Conservation (phyloP, 2,113 vertebrate genomes). For the Meriones unguiculatus region DNA sequence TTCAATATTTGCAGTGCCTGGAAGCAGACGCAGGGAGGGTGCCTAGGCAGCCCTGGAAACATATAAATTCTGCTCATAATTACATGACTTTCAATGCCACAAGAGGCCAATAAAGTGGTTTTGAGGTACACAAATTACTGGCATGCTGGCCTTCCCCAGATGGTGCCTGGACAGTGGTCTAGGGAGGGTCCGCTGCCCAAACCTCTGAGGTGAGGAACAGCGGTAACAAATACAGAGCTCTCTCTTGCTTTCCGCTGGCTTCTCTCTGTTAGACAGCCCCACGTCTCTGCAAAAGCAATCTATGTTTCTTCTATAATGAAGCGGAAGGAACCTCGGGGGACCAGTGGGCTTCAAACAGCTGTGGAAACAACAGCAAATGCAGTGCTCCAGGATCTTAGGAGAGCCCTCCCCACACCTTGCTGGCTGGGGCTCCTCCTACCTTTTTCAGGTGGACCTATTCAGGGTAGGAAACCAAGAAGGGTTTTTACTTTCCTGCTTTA, state of each 20-base stretch:
- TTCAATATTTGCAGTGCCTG: slow-evolving; percentile 81
- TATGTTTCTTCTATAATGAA: slow-evolving; percentile 25
- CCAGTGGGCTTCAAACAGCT: not conserved
- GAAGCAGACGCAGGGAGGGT: slow-evolving; percentile 53
- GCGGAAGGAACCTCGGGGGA: not conserved
- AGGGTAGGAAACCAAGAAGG: not conserved
- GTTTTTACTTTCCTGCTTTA: not conserved
- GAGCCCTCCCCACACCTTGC: too few species aligned
- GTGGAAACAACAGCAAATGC: slow-evolving; percentile 38
- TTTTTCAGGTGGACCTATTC: not conserved
- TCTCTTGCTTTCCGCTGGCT: not conserved
- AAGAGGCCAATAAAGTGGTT: slow-evolving; percentile 76
- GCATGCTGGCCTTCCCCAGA: slow-evolving; percentile 57
- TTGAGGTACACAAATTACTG: slow-evolving; percentile 74
- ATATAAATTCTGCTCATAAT: slow-evolving; percentile 81
- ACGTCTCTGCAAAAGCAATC: not conserved
- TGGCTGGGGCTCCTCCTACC: not conserved
- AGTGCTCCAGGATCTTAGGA: not conserved
- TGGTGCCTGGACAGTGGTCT: slow-evolving; percentile 20
- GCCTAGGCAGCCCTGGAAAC: slow-evolving; percentile 63
- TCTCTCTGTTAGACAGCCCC: not conserved
- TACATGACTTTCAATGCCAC: slow-evolving; percentile 73
- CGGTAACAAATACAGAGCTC: not conserved
- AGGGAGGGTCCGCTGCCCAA: not conserved
- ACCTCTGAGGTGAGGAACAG: not conserved